Percentiles rank a stretch among this genome's conserved stretches.
These are phyloP conservation scores for Pomatorhinus ruficollis DNA, from an alignment of 2,113 vertebrate species.

Conservation along the genomic window DNA sequence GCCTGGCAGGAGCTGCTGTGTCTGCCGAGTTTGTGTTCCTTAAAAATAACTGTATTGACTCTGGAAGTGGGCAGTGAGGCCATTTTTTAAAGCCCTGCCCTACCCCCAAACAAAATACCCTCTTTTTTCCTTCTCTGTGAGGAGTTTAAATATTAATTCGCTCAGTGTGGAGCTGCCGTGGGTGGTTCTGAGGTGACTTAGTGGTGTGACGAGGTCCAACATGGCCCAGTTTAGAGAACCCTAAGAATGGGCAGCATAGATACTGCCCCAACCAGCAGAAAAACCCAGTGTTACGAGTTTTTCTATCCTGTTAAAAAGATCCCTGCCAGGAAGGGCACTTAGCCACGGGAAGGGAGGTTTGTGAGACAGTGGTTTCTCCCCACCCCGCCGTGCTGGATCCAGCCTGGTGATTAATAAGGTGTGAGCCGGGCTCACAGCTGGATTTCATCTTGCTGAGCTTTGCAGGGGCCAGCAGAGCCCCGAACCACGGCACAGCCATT, in stretches of 20 bases:
- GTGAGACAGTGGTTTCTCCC: slow-evolving; percentile 13
- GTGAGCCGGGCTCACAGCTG: slow-evolving; percentile 24
- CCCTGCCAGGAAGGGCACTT: neutral
- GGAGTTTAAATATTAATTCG: neutral
- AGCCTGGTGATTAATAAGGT: slow-evolving; percentile 48
- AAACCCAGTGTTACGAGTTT: neutral
- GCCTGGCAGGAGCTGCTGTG: neutral
- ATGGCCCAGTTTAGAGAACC: neutral
- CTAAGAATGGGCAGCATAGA: neutral
- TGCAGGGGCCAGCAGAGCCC: slow-evolving; percentile 1
- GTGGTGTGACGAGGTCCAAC: fast-evolving
- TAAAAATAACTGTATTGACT: neutral
- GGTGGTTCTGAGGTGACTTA: neutral
- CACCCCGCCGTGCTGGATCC: neutral
- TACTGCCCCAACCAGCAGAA: neutral
- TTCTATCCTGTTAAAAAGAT: neutral
- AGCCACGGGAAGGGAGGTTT: neutral
- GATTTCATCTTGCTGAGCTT: neutral
- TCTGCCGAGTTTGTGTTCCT: neutral
- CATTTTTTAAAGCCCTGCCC: neutral
- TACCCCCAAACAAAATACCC: neutral
- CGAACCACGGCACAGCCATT: neutral
- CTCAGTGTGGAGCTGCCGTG: neutral
- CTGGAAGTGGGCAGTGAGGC: neutral
- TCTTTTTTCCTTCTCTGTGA: neutral